These are phyloP conservation scores for Taurulus bubalis DNA, from an alignment of 2,113 vertebrate genomes.

Conservation along the genomic window DNA sequence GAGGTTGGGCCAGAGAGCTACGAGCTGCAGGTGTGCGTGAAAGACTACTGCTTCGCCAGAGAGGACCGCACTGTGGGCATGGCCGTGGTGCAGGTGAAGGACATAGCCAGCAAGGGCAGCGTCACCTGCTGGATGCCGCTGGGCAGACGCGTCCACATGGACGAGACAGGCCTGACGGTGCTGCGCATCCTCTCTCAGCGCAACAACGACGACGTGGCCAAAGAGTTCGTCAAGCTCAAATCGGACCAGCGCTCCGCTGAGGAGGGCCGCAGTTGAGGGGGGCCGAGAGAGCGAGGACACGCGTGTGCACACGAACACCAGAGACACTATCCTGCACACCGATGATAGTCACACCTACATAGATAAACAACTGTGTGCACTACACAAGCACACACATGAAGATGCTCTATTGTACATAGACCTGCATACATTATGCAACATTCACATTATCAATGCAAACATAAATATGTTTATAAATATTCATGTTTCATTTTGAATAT, in stretches of 20 bases:
- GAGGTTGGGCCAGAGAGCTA: conserved; percentile 95
- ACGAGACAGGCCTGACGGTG: conserved; percentile 96
- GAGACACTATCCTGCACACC: conserved; percentile 59
- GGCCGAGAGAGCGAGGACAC: background rate
- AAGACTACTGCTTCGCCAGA: conserved; percentile 98
- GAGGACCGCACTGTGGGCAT: conserved; percentile 96
- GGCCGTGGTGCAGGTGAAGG: conserved; percentile 92
- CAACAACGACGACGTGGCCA: conserved; percentile 97
- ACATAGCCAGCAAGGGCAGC: conserved; percentile 87
- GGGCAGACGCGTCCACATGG: conserved; percentile 94
- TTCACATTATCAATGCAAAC: conserved; percentile 72
- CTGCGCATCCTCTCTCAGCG: conserved; percentile 97
- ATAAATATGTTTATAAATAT: conserved; percentile 55
- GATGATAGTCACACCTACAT: conserved; percentile 41
- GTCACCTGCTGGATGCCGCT: conserved; percentile 93
- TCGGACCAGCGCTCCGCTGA: conserved; percentile 95
- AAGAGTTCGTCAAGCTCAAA: conserved; percentile 98
- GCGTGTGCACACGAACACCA: conserved; percentile 48
- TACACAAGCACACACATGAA: conserved; percentile 71
- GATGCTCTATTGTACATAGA: conserved; percentile 68
- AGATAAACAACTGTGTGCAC: conserved; percentile 59
- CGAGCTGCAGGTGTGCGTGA: conserved; percentile 97
- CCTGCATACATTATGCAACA: conserved; percentile 75
- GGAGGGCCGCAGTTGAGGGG: conserved; percentile 86
- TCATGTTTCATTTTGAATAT: conserved; percentile 41